phyloP scores from a whole-genome alignment of 2,113 vertebrate species.

The Dolichallabes microphthalmus region DNA sequence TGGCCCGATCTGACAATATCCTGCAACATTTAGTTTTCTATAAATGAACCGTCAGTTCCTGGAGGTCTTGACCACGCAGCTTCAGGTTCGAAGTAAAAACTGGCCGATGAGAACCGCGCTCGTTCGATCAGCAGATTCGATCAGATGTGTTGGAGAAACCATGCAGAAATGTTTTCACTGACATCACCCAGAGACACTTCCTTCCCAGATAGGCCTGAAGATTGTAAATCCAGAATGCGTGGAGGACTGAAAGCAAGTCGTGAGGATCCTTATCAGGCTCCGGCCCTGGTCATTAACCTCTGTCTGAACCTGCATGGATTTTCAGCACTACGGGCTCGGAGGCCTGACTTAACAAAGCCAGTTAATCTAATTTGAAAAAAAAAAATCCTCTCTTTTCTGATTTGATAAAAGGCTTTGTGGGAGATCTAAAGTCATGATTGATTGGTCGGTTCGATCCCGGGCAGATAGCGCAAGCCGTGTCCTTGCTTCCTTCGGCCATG shows the following conservation, averaged over 20 bases:
- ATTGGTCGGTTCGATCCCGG: conserved; percentile 37
- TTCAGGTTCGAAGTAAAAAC: neutral
- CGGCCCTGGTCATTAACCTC: conserved; percentile 56
- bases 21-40: neutral
- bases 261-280: conserved; percentile 50
- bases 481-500: conserved; percentile 37
- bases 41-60: neutral
- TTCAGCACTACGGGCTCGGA: conserved; percentile 32
- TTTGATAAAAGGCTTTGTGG: conserved; percentile 48
- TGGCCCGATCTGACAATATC: neutral
- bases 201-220: neutral
- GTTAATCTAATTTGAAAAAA: conserved; percentile 54
- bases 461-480: conserved; percentile 51
- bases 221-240: neutral
- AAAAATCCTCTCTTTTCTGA: conserved; percentile 38
- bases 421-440: conserved; percentile 54
- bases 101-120: neutral
- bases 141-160: neutral
- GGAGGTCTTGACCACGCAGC: neutral
- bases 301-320: conserved; percentile 58
- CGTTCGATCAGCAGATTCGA: too few species aligned
- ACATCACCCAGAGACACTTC: conserved; percentile 9
- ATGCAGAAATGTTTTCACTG: conserved; percentile 1
- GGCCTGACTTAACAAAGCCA: conserved; percentile 45
- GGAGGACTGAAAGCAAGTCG: conserved; percentile 10